Base-by-base conservation (phyloP, 1,140 invertebrate genomes). In the Yoshiicerus persimilis region DNA sequence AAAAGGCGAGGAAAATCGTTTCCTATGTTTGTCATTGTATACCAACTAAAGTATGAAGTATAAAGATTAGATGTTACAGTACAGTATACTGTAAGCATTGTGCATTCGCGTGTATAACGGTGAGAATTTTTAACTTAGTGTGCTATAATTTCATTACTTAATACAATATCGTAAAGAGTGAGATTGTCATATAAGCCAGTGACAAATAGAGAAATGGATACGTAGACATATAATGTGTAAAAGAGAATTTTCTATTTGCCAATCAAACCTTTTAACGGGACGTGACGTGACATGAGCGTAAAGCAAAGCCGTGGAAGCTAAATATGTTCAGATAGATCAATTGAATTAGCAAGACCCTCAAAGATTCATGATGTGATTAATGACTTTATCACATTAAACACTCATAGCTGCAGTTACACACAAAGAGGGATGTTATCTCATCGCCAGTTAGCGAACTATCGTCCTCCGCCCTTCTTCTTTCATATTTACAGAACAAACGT, bases 351-450 rank as follows among this genome's bases (percentile, higher is more conserved):
- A 25, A 41, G 84, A 83, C 89, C 84, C 89, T 89, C 87, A 88
- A 87, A 89, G 38, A 89, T 64, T 38, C 64, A 86, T 88, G 86
- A 87, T 87, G 85, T 90, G 90, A 90, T 90, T 90, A 90, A 90
- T 90, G 90, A 89, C 89, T 88, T 90, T 90, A 90, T 90, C 90
- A 87, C 89, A 88, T 84, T 86, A 66, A 87, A 90, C 89, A 90
- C 89, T 90, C 89, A 77, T 80, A 80, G 75, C 75, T n/a, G 30
- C 34, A 80, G 75, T n/a, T 80, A 38, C 20, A 38, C 11, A 80
- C 32, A 80, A 80, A 38, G 75, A 34, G 66, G 25, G 25, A 34
- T 32, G 38, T 36, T 80, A 80, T 80, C 32, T 32, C 75, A 38
- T 34, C 75, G 27, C 16, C 30, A 41, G 39, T 32, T 34, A 34